Evolutionary conservation across 2,113 vertebrate species (phyloP), one percentile per base, ranked within the genome.

Genomic region (Onychorhynchus coronatus): DNA sequence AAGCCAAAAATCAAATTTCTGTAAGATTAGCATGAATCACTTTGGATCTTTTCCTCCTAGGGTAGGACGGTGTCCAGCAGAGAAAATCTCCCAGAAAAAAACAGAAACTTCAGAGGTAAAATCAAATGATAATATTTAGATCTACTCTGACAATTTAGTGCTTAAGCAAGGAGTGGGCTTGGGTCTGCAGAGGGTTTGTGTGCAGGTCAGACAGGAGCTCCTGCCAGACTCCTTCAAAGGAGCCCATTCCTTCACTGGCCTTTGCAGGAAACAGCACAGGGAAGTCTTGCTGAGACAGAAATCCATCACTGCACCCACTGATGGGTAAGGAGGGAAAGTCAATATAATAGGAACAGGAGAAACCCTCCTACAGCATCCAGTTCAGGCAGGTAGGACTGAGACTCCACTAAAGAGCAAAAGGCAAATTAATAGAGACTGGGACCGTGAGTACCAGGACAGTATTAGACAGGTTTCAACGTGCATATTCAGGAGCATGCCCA

Each of bases 1-100:
- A 91, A 95, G 67, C 7, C 15, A 91, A 72, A 91, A 92, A 82
- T 47, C 56, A 72, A 85, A 85, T 47, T 53, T 67, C 73, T 75
- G 8, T 46, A 82, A 79, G 47, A 63, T 39, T 59, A 71, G 9
- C 68, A 56, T 52, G 33, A 72, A 92, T 89, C 41, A n/a, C n/a
- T 56, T 56, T 28, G 25, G 31, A 52, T 78, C 31, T 35, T 91
- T 85, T 89, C 11, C n/a, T 94, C n/a, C 44, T 42, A 73, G 24
- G 12, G 7, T 72, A 65, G 78, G 22, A n/a, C 37, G 47, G n/a
- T 21, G 18, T 53, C 37, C 56, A 49, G 31, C 9, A 5, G 25
- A 93, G 77, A 91, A 91, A 79, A 79, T 59, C 19, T 35, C 21
- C 25, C 5, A 19, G 23, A 67, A 28, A 42, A 93, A 61, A 27